A percentile compares a stretch with the other conserved stretches of the same genome.
Evolutionary conservation across 2,797 vertebrate genomes (phyloP).

Genomic region (Xenops minutus): DNA sequence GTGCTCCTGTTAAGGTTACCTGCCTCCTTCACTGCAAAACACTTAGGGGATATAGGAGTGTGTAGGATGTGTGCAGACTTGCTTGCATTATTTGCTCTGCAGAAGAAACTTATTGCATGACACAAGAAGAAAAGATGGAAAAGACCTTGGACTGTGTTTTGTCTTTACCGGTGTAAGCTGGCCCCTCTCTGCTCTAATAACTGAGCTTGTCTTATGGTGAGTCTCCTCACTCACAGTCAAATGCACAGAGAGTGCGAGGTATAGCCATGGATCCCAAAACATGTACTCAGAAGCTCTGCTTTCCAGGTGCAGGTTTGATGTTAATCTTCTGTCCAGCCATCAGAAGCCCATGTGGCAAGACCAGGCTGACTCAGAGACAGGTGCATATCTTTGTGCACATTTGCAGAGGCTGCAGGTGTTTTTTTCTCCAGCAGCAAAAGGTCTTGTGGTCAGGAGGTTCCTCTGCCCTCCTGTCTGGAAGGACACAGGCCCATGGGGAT

Average conservation of each 20-base stretch:
- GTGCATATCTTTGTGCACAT: too few relatives aligned
- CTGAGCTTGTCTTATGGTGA: not conserved
- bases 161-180: not conserved
- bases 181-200: not conserved
- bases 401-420: not conserved
- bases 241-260: rapidly evolving
- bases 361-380: not conserved
- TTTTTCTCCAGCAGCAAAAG: not conserved
- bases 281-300: not conserved
- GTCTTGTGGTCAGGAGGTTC: not conserved
- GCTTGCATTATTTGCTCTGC: not conserved
- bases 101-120: not conserved
- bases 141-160: not conserved
- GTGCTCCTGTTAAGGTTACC: not conserved
- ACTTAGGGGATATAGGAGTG: not conserved
- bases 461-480: not conserved
- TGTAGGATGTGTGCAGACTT: not conserved
- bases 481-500: rapidly evolving
- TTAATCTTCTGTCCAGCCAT: not conserved
- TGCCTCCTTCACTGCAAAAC: not conserved
- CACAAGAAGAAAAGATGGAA: not conserved
- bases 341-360: not conserved
- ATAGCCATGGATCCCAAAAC: not conserved
- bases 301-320: not conserved
- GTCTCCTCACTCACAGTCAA: not conserved